Evolutionary conservation across 2,113 vertebrate species (phyloP), one percentile per base, ranked within the genome.

Genomic region (Urocynchramus pylzowi): DNA sequence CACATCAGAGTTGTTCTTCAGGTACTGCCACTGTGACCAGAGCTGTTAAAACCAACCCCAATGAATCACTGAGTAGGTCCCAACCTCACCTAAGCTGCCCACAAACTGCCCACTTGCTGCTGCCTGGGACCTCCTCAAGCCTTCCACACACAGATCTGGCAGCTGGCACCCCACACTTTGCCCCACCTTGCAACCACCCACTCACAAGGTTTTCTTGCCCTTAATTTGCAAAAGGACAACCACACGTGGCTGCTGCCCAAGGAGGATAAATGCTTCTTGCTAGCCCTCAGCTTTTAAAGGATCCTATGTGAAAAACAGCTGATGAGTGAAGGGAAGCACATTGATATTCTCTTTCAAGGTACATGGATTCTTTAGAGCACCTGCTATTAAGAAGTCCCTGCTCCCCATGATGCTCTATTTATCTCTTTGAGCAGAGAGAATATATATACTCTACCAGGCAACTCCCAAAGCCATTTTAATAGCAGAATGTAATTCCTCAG

Each of bases 401-500:
- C 52, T 83, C 59, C 85, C 65, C 59, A 27, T 0, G 0, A 20
- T 1, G 2, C 16, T 69, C 54, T 92, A 21, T 94, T 95, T 86
- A 82, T 70, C 70, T 95, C 61, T 92, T 84, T 67, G 91, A 90
- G 87, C 52, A 78, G 41, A 52, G 11, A 33, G 52, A 89, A 90
- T 77, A 74, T 16, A 91, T 15, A 71, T 16, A 42, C 30, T 61
- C 11, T 33, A 84, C 52, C n/a, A 53, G 70, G 59, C 33, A 70
- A 93, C 95, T 89, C 96, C 84, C 94, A 80, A 49, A 92, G 33
- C n/a, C 76, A 82, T 97, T 98, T 98, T 98, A 98, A 98, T 98
- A 98, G 97, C 94, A 92, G 96, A 98, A 97, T 97, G 97, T 95
- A 96, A 98, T 98, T 98, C 97, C 95, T 97, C 97, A 98, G 98